Conservation (phyloP, 2,888 invertebrate genomes). For the Aphrophora alni region DNA sequence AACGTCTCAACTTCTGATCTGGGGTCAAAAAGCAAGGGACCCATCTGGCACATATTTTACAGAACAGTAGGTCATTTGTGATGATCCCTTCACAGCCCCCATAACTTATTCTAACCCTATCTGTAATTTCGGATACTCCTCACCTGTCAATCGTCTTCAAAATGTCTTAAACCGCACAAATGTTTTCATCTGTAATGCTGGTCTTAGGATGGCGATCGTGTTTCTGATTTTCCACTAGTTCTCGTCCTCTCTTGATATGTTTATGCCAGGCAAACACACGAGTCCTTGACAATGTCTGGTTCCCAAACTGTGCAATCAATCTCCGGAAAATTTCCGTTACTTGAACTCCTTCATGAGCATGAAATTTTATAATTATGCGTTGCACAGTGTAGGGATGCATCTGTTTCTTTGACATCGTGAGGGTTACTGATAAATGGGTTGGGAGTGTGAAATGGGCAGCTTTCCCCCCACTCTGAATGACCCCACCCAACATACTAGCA, state of each 20-base stretch:
- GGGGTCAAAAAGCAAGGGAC: background rate
- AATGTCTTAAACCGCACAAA: slow-evolving; percentile 18
- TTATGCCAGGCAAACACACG: slow-evolving; percentile 14
- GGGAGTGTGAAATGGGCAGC: background rate
- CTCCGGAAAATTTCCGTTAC: slow-evolving; percentile 3
- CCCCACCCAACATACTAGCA: too few relatives aligned
- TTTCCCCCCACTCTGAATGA: background rate
- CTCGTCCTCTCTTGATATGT: background rate
- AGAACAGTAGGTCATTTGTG: background rate
- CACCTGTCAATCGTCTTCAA: background rate
- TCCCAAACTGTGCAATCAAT: slow-evolving; percentile 13
- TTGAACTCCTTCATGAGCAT: background rate
- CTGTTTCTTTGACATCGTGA: background rate
- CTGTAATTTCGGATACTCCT: slow-evolving; percentile 7
- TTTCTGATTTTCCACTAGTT: slow-evolving; percentile 20
- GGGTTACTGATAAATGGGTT: slow-evolving; percentile 6
- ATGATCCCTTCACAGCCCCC: background rate
- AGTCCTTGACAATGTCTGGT: slow-evolving; percentile 3
- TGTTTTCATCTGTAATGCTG: slow-evolving; percentile 22
- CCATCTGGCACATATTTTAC: background rate
- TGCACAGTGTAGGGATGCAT: background rate
- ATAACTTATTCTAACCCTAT: background rate
- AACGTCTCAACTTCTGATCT: slow-evolving; percentile 22
- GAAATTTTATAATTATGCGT: background rate
- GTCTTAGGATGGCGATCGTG: slow-evolving; percentile 18